A percentile compares a stretch with the other conserved stretches of the same genome.
Evolutionary conservation across 2,888 invertebrate genomes (phyloP).

Genomic region (Octonoba sinensis): DNA sequence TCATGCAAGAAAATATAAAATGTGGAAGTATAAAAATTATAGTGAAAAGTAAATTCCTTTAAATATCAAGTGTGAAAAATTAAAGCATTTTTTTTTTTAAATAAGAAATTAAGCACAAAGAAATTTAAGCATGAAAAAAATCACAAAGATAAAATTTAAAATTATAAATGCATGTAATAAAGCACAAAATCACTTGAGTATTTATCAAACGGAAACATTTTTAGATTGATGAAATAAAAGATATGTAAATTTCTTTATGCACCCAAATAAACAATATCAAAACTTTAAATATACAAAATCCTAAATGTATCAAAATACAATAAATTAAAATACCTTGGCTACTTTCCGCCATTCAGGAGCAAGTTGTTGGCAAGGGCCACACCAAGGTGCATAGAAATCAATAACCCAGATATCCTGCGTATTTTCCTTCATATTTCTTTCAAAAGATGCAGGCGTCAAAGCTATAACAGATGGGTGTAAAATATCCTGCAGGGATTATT

Average conservation of each 20-base stretch:
- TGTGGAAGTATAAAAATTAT: neutral
- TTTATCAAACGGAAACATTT: too few relatives aligned
- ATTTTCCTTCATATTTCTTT: slow-evolving; percentile 74
- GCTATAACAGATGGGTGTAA: slow-evolving; percentile 75
- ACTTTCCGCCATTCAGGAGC: slow-evolving; percentile 79
- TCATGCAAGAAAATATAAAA: neutral
- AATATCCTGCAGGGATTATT: slow-evolving; percentile 70
- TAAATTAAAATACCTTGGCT: slow-evolving; percentile 71
- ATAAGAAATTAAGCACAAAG: too few relatives aligned
- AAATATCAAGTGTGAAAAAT: neutral
- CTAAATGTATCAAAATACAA: too few relatives aligned
- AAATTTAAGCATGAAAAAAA: neutral
- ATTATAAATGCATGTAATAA: slow-evolving; percentile 1
- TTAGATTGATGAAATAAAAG: too few relatives aligned
- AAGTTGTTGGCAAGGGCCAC: slow-evolving; percentile 80
- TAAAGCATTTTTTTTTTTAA: too few relatives aligned
- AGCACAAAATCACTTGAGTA: neutral
- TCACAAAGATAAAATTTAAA: too few relatives aligned
- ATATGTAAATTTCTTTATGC: too few relatives aligned
- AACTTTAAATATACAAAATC: too few relatives aligned
- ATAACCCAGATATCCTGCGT: slow-evolving; percentile 78
- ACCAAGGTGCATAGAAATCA: slow-evolving; percentile 83
- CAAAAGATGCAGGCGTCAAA: slow-evolving; percentile 75
- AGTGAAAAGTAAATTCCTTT: neutral
- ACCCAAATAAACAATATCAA: too few relatives aligned